Conservation (phyloP, 2,797 vertebrate species). For the Microcaecilia unicolor region DNA sequence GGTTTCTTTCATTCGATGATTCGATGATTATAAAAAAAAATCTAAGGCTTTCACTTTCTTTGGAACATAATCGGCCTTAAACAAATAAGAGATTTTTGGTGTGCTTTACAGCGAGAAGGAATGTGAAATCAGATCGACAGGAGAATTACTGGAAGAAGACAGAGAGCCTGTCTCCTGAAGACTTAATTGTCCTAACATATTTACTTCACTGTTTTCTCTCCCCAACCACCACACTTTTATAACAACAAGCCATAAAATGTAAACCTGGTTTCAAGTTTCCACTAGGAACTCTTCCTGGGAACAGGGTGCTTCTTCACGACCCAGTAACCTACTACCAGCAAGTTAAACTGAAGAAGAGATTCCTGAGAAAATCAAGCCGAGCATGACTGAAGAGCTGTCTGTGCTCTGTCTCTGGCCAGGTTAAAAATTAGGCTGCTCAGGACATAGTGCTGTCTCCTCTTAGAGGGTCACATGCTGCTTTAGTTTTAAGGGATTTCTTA, state of each 20-base stretch:
- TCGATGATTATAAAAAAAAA: too few species aligned
- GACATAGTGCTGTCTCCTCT: slow-evolving; percentile 17
- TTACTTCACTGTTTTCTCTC: too few species aligned
- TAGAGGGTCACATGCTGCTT: slow-evolving; percentile 21
- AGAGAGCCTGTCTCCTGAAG: too few species aligned
- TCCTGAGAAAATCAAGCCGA: slow-evolving; percentile 36
- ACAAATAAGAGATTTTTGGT: too few species aligned
- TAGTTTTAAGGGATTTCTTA: slow-evolving; percentile 32
- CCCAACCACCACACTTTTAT: too few species aligned
- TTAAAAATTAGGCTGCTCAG: slow-evolving; percentile 44
- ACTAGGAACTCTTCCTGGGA: slow-evolving; percentile 38
- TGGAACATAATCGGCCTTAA: too few species aligned
- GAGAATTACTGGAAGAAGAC: too few species aligned
- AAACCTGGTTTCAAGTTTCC: slow-evolving; percentile 29
- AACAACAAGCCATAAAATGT: slow-evolving; percentile 22
- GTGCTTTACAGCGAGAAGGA: too few species aligned
- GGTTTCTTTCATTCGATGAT: too few species aligned
- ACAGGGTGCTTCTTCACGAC: slow-evolving; percentile 20
- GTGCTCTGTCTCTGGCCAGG: slow-evolving; percentile 26
- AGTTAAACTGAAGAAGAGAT: slow-evolving; percentile 49
- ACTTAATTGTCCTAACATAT: too few species aligned
- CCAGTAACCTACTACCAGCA: slow-evolving; percentile 18
- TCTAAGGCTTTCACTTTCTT: too few species aligned
- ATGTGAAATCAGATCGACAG: too few species aligned
- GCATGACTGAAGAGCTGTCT: slow-evolving; percentile 52